Conservation (phyloP, 2,113 vertebrate species). For the Indri indri region DNA sequence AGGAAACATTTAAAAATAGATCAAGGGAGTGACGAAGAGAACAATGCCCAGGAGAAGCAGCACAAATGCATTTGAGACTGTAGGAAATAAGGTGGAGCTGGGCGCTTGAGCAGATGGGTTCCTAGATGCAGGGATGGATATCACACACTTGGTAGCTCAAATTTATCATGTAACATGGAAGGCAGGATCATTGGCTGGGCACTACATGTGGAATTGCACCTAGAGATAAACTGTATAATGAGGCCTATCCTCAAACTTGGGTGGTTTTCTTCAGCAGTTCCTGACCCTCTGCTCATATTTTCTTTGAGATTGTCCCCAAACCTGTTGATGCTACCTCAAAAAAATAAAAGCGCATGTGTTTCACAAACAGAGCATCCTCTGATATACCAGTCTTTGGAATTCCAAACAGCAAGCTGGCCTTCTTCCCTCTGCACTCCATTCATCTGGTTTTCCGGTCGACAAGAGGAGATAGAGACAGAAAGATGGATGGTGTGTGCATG, state of each 20-base stretch:
- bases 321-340: background rate
- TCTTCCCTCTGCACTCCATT: slow-evolving; percentile 54
- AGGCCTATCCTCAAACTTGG: background rate
- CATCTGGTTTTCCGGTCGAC: slow-evolving; percentile 48
- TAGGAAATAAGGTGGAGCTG: background rate
- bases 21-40: background rate
- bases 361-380: slow-evolving; percentile 43
- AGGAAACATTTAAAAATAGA: slow-evolving; percentile 19
- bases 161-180: background rate
- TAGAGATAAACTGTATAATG: background rate
- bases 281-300: slow-evolving; percentile 15
- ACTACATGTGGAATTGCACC: background rate
- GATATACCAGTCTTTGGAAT: slow-evolving; percentile 18
- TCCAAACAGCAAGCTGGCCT: slow-evolving; percentile 31
- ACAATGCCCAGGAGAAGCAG: background rate
- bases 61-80: background rate
- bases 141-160: background rate
- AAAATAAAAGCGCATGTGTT: background rate
- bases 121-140: background rate
- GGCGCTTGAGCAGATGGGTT: background rate
- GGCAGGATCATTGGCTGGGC: background rate
- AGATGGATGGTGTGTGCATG: slow-evolving; percentile 43
- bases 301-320: slow-evolving; percentile 6
- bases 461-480: slow-evolving; percentile 53
- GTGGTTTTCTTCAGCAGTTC: background rate